These are phyloP conservation scores for Drosophila percnosoma DNA, from an alignment of 2,888 invertebrate genomes.

Conservation along the genomic window DNA sequence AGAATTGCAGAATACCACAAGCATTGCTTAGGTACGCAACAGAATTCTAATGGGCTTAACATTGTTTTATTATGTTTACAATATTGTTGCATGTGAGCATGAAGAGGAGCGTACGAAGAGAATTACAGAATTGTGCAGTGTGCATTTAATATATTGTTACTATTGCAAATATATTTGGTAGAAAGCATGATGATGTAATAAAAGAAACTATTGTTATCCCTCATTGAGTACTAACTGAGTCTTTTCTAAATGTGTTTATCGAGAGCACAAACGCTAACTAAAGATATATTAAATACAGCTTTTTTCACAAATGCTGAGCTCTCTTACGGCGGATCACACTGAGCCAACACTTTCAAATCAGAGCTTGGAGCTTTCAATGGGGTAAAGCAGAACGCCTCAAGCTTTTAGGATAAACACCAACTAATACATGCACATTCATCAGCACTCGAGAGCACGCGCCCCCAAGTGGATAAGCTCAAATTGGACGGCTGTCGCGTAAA, in stretches of 20 bases:
- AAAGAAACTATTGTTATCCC: neutral
- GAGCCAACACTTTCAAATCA: neutral
- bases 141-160: neutral
- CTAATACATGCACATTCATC: constrained; percentile 9
- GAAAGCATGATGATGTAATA: neutral
- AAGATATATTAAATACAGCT: neutral
- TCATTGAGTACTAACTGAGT: neutral
- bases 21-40: neutral
- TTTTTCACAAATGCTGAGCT: neutral
- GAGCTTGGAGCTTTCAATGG: neutral
- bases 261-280: neutral
- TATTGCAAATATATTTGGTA: neutral
- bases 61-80: constrained; percentile 1
- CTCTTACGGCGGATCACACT: neutral
- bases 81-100: neutral
- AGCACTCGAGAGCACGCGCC: neutral
- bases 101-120: neutral
- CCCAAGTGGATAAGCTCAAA: constrained; percentile 14
- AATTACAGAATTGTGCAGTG: neutral
- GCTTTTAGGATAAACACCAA: neutral
- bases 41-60: constrained; percentile 1
- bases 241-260: neutral
- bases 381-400: neutral
- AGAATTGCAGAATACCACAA: neutral
- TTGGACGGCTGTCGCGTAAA: constrained; percentile 33